Evolutionary conservation across 2,888 invertebrate species (phyloP), one percentile per base, ranked within the genome.

Genomic region (Andrena bucephala): DNA sequence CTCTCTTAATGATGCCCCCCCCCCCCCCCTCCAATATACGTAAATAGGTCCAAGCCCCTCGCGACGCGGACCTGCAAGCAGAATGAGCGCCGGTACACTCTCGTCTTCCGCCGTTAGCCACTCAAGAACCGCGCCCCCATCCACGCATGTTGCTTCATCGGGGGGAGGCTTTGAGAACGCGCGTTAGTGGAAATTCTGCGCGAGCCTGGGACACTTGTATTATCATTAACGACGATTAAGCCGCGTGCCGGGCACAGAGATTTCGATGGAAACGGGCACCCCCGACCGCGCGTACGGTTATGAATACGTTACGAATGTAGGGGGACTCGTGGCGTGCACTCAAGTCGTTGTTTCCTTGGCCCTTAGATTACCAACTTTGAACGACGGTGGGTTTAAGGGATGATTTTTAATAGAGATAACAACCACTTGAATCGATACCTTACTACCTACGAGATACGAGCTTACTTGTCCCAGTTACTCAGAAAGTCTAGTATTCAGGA

Each of bases 1-100:
- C 73, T 83, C 91, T 90, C 91, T 93, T 93, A 93, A 93, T 93
- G 92, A 93, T 90, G 91, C 89, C 88, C 89, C 8, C 33, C 88
- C 89, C 29, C 29, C 88, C 89, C 88, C 90, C 20, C 20, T n/a
- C 20, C 88, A 89, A 89, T 89, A 89, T 85, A 86, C 89, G 90
- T 91, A 92, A 91, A 90, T 90, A 88, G 87, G 87, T 77, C 70
- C 83, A 79, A 80, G 76, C 66, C 82, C 83, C 68, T 73, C 79
- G 71, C 88, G 78, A 68, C 54, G 72, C 27, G 57, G 63, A 65
- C 74, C 66, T 67, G 70, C 77, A 78, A 73, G 73, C 77, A 60
- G 78, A 73, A 86, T 81, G 73, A 77, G 77, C 82, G 57, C 36
- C n/a, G 65, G 62, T 77, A 83, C 89, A 79, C 79, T 79, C 82